These are phyloP conservation scores for Tholera decimalis DNA, from an alignment of 2,888 invertebrate genomes.

Conservation along the genomic window DNA sequence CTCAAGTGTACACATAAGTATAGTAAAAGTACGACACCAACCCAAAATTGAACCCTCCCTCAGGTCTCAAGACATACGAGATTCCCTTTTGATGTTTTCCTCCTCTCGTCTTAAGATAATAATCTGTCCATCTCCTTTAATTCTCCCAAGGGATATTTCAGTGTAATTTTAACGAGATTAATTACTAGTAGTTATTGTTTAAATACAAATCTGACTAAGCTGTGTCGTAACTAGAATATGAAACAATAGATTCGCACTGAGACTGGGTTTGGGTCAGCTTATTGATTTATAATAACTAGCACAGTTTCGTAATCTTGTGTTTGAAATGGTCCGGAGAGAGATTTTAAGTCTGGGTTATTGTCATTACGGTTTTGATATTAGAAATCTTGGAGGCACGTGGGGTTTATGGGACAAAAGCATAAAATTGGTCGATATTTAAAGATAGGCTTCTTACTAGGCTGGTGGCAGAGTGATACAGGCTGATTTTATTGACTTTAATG, in stretches of 20 bases:
- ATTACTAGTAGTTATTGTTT: conserved; percentile 38
- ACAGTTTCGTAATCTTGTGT: conserved; percentile 37
- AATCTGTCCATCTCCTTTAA: conserved; percentile 48
- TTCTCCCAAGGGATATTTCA: conserved; percentile 46
- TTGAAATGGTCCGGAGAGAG: conserved; percentile 1
- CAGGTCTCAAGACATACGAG: conserved; percentile 37
- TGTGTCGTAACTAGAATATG: conserved; percentile 22
- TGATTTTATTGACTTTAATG: not conserved
- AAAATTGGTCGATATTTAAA: not conserved
- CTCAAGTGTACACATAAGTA: conserved; percentile 1
- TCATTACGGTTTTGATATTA: not conserved
- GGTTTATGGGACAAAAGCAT: not conserved
- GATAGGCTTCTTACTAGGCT: not conserved
- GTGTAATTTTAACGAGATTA: conserved; percentile 47
- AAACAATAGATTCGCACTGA: conserved; percentile 47
- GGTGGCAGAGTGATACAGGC: not conserved
- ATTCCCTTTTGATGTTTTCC: conserved; percentile 61
- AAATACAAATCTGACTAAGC: conserved; percentile 37
- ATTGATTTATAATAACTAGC: conserved; percentile 42
- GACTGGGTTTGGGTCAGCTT: conserved; percentile 35
- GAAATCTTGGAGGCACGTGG: not conserved
- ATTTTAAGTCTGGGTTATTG: conserved; percentile 15
- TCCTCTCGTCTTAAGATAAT: conserved; percentile 48
- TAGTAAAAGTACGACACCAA: conserved; percentile 14
- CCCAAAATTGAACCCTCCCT: conserved; percentile 30